Base-by-base conservation (phyloP, 2,113 vertebrate species). In the Elaphurus davidianus region DNA sequence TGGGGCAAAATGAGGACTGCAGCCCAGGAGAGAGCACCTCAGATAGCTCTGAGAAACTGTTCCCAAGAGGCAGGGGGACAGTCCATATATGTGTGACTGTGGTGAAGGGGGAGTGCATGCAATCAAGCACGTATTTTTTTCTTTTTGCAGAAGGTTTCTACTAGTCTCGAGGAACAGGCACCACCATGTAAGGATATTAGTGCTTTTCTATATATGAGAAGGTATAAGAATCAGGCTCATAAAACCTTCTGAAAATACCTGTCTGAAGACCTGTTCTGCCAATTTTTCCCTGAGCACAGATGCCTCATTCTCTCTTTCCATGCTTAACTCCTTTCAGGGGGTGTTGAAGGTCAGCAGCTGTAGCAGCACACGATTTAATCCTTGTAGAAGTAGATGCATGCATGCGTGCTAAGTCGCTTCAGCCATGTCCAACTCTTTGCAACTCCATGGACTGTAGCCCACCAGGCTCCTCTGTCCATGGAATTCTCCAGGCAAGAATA, bases 111-210 rank as follows among this genome's bases (percentile, higher is more conserved):
- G 17, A 67, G 17, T 36, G 9, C 2, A 2, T 67, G 64, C 19
- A 67, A 10, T 67, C 64, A 67, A 67, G 4, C n/a, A 67, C n/a
- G 5, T 21, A n/a, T 21, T 10, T 19, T 67, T n/a, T 47, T 47
- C 6, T 50, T 50, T 21, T 67, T 36, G 33, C 17, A 36, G 64
- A 21, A 67, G 9, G 1, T 67, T 67, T 67, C 64, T 67, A 11
- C 33, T 67, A 10, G n/a, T 67, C n/a, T 17, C 1, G 0, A 67
- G n/a, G 17, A 67, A 36, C 2, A 36, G 64, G 21, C 1, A 0
- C 17, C 33, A 67, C 64, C 4, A 36, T 67, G 64, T 67, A 36
- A 67, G 17, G 33, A 19, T 67, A 9, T 67, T 67, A 67, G 64
- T 67, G n/a, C 33, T 67, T 67, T 67, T n/a, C n/a, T 67, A 67